A percentile compares a stretch with the other conserved stretches of the same genome.
phyloP scores from a whole-genome alignment of 1,140 invertebrate genomes.

The Ganaspis sp. region DNA sequence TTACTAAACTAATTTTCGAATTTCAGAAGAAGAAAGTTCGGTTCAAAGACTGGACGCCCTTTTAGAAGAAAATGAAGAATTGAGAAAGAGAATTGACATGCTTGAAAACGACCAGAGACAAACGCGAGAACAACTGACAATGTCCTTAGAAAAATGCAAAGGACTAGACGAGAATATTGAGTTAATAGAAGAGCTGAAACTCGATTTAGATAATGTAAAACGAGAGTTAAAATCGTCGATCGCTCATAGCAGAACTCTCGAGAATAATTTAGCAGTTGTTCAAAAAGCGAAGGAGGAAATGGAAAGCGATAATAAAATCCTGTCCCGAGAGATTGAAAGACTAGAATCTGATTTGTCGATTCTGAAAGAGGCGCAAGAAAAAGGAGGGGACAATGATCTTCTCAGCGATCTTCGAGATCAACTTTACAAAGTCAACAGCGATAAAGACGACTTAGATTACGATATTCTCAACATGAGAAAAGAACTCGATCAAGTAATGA shows the following conservation, averaged over 20 bases:
- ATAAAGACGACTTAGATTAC: slow-evolving; percentile 66
- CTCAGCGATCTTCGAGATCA: slow-evolving; percentile 58
- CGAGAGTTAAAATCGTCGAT: slow-evolving; percentile 54
- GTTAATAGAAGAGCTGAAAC: slow-evolving; percentile 61
- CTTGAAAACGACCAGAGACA: slow-evolving; percentile 53
- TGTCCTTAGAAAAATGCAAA: slow-evolving; percentile 59
- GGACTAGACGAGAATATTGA: slow-evolving; percentile 63
- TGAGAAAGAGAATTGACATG: slow-evolving; percentile 58
- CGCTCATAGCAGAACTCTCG: slow-evolving; percentile 53
- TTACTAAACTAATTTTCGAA: background rate
- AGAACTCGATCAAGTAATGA: slow-evolving; percentile 60
- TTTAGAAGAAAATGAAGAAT: slow-evolving; percentile 63
- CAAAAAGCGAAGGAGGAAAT: slow-evolving; percentile 57
- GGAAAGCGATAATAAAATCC: slow-evolving; percentile 61
- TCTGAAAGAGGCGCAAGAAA: slow-evolving; percentile 42
- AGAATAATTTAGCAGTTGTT: slow-evolving; percentile 51
- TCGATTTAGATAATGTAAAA: slow-evolving; percentile 59
- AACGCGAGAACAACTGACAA: slow-evolving; percentile 57
- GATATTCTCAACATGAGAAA: slow-evolving; percentile 65
- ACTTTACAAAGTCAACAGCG: slow-evolving; percentile 49
- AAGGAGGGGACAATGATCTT: slow-evolving; percentile 51
- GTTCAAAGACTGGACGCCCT: slow-evolving; percentile 51
- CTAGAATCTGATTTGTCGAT: slow-evolving; percentile 59
- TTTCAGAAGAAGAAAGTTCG: slow-evolving; percentile 42
- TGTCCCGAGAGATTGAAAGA: slow-evolving; percentile 62